Percentiles rank a stretch among this genome's conserved stretches.
Conservation (phyloP, 2,797 vertebrate species). For the Odontamblyopus rebecca region DNA sequence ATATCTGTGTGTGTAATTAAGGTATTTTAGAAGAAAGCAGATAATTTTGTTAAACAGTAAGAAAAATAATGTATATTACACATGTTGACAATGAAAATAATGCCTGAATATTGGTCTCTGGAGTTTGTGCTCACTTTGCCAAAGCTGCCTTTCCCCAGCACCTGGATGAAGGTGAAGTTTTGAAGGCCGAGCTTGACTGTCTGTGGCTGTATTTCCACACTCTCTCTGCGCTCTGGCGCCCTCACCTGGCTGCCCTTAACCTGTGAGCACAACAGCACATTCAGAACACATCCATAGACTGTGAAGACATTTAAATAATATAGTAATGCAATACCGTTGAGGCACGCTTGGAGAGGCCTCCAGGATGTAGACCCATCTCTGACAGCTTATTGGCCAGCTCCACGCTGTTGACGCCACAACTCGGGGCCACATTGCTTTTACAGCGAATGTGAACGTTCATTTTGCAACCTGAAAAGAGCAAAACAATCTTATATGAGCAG, state of each 20-base stretch:
- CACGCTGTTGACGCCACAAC: constrained; percentile 92
- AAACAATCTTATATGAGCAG: not conserved
- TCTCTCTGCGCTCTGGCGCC: constrained; percentile 33
- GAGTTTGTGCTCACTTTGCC: constrained; percentile 85
- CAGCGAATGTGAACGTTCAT: constrained; percentile 97
- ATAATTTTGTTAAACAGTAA: no score
- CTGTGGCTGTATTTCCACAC: constrained; percentile 21
- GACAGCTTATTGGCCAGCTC: constrained; percentile 91
- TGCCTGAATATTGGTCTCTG: not conserved
- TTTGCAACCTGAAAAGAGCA: constrained; percentile 85
- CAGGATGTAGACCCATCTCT: constrained; percentile 92
- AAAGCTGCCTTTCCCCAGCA: constrained; percentile 96
- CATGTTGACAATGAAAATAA: no score
- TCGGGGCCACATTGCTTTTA: constrained; percentile 91
- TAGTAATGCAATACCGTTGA: constrained; percentile 59
- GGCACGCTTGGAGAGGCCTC: constrained; percentile 79
- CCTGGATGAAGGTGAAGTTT: constrained; percentile 90
- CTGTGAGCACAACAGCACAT: constrained; percentile 25
- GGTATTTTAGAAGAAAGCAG: not conserved
- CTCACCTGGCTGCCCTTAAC: constrained; percentile 8
- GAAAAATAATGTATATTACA: no score
- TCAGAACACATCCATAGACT: not conserved
- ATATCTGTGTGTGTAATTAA: no score
- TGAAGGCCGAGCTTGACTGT: constrained; percentile 77
- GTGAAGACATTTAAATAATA: no score